Evolutionary conservation across 2,888 invertebrate species (phyloP), one percentile per base, ranked within the genome.

Genomic region (Andrena haemorrhoa): DNA sequence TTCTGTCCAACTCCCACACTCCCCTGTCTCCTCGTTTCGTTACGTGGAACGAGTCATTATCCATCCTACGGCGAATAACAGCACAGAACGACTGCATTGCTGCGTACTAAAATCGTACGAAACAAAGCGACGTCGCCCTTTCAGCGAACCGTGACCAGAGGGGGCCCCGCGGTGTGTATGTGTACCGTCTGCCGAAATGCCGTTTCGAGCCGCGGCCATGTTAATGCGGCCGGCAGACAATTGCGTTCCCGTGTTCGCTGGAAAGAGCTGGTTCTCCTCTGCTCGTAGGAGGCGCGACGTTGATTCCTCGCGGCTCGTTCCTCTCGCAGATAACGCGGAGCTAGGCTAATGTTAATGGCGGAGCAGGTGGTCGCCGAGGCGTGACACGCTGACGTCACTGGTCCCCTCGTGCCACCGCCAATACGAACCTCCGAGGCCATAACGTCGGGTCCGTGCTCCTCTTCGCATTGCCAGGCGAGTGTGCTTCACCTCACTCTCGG

Each of bases 311-410:
- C 60, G 68, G 41, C 71, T 63, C 20, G 56, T 23, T 56, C 56
- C 58, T 61, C 82, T 75, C 79, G 81, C 61, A 88, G 89, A 90
- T 89, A 90, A 89, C 86, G 41, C 41, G 16, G 41, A 83, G 79
- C 79, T 83, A 68, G 84, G 85, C 75, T 85, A 85, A 92, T 88
- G 89, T 89, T 93, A 92, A 93, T 92, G 92, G 90, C 91, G 92
- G 90, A 90, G 91, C 91, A 90, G 90, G 90, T 93, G 93, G 79
- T 81, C 92, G 89, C 77, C 93, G 89, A 93, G 92, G 89, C 93
- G 92, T 93, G 92, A 92, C 92, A 91, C 90, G 80, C 41, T 93
- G 92, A 93, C 93, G 93, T 93, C 93, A 93, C 82, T 91, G 91
- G 90, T 91, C 86, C 89, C 88, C 86, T 84, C 85, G 80, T 80